A percentile compares a stretch with the other conserved stretches of the same genome.
phyloP scores from a whole-genome alignment of 2,113 vertebrate genomes.

The Gymnogyps californianus region DNA sequence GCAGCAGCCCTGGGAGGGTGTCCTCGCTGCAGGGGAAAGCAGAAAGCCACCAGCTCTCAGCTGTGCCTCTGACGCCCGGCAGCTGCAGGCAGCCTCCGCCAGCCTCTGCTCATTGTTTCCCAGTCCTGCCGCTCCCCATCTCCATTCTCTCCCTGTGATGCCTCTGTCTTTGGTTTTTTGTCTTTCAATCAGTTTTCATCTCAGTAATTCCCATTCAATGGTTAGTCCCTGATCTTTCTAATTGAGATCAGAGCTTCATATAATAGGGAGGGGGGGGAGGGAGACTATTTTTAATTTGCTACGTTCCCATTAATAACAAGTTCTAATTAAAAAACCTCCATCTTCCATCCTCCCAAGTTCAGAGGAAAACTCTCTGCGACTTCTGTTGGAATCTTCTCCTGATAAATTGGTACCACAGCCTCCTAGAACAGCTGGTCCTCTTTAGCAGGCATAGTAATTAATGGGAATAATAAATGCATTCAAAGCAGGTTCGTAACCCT shows the following conservation, averaged over 20 bases:
- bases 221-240: constrained; percentile 77
- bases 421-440: constrained; percentile 71
- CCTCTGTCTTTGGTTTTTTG: constrained; percentile 27
- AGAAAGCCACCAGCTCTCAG: not conserved
- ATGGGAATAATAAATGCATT: constrained; percentile 70
- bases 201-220: constrained; percentile 71
- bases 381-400: constrained; percentile 64
- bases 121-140: not conserved
- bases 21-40: not conserved
- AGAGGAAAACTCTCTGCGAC: constrained; percentile 58
- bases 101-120: constrained; percentile 5
- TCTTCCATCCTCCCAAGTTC: constrained; percentile 71
- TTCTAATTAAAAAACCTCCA: constrained; percentile 79
- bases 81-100: not conserved
- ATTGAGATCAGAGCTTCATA: constrained; percentile 80
- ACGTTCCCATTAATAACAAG: constrained; percentile 77
- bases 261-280: constrained; percentile 62
- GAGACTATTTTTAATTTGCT: constrained; percentile 79
- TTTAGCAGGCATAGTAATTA: constrained; percentile 74
- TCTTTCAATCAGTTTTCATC: constrained; percentile 69
- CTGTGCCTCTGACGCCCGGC: not conserved
- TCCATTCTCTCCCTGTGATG: not conserved
- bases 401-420: constrained; percentile 65
- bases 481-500: constrained; percentile 58
- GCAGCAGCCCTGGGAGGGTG: not conserved